Percentiles rank a stretch among this genome's conserved stretches.
Conservation (phyloP, 2,888 invertebrate genomes). For the Synanthedon tipuliformis region DNA sequence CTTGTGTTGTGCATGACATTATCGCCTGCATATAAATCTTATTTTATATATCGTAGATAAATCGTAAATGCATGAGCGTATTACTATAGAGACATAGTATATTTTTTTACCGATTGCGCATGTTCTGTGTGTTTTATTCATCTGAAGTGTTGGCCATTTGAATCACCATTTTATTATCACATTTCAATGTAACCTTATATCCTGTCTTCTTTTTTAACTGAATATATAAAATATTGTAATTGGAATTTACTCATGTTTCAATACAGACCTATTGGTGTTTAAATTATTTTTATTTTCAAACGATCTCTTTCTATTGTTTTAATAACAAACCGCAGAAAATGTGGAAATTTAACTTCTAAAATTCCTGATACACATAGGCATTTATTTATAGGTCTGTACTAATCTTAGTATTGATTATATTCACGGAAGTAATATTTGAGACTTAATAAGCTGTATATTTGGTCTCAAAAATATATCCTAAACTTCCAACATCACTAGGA, state of each 20-base stretch:
- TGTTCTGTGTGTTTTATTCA: slow-evolving; percentile 35
- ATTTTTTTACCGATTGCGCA: slow-evolving; percentile 31
- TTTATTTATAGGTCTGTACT: background rate
- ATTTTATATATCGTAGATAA: slow-evolving; percentile 30
- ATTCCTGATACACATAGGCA: background rate
- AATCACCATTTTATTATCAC: no score
- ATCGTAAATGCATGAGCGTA: slow-evolving; percentile 32
- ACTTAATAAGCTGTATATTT: slow-evolving; percentile 8
- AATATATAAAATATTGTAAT: slow-evolving; percentile 2
- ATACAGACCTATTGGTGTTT: no score
- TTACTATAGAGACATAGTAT: slow-evolving; percentile 3
- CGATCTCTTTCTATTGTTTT: no score
- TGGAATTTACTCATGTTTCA: no score
- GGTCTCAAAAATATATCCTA: slow-evolving; percentile 10
- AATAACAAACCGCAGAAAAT: no score
- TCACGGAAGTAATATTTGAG: slow-evolving; percentile 12
- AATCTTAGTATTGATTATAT: slow-evolving; percentile 1
- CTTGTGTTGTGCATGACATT: background rate
- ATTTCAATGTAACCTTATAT: no score
- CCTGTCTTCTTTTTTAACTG: slow-evolving; percentile 4
- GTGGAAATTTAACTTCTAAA: no score
- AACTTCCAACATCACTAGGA: slow-evolving; percentile 14
- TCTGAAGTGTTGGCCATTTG: background rate
- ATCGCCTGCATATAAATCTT: slow-evolving; percentile 17
- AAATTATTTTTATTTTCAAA: no score